phyloP scores from a whole-genome alignment of 2,113 vertebrate species.

The Dasypus novemcinctus region DNA sequence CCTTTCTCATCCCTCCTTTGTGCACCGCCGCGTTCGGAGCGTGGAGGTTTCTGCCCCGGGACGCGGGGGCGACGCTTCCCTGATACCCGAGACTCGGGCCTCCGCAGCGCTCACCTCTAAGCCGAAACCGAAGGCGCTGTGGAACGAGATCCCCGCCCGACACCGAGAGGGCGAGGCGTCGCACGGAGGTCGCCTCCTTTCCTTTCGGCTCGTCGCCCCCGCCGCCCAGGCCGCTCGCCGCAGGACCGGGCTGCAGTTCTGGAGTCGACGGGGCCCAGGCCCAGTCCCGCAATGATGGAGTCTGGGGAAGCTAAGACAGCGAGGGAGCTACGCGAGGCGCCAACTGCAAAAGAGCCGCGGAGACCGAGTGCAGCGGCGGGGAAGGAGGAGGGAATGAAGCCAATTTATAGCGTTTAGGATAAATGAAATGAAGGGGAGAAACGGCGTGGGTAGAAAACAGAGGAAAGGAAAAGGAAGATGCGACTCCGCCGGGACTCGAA shows the following conservation, averaged over 20 bases:
- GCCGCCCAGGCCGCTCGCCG: neutral
- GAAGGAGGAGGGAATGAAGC: rapidly evolving
- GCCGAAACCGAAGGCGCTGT: neutral
- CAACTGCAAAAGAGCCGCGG: neutral
- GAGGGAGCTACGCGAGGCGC: rapidly evolving
- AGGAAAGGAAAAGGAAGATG: rapidly evolving
- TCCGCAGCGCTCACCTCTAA: neutral
- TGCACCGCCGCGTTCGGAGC: neutral
- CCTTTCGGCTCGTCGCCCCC: neutral
- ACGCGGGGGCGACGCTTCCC: neutral
- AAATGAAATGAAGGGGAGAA: neutral
- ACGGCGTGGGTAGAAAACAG: rapidly evolving
- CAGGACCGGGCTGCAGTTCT: neutral
- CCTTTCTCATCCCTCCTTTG: too few species aligned
- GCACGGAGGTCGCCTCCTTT: neutral
- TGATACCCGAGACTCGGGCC: neutral
- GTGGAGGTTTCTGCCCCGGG: too few species aligned
- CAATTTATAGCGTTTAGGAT: neutral
- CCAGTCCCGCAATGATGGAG: neutral
- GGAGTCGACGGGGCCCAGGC: too few species aligned
- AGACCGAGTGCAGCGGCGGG: neutral
- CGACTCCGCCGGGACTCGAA: conserved; percentile 94
- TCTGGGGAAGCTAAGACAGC: rapidly evolving
- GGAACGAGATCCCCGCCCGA: neutral
- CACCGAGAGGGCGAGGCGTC: neutral